Percentiles rank a stretch among this genome's conserved stretches.
Evolutionary conservation across 2,888 invertebrate genomes (phyloP).

Genomic region (Caenorhabditis doughertyi): DNA sequence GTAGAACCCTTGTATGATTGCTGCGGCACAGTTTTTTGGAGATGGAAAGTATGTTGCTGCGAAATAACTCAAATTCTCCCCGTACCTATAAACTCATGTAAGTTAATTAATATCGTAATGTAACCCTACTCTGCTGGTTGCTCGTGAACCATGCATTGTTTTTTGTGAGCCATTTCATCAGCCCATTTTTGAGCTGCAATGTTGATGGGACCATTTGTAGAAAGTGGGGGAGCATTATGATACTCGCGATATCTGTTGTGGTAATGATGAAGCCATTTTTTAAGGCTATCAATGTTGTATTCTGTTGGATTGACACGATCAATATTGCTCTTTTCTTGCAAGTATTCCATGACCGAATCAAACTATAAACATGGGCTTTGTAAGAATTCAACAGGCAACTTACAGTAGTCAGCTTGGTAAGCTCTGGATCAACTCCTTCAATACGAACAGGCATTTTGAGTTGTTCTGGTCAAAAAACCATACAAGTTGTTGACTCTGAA

Average conservation of each 20-base stretch:
- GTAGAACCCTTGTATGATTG: conserved; percentile 75
- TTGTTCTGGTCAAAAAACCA: background rate
- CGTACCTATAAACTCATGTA: conserved; percentile 66
- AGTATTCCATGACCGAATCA: conserved; percentile 4
- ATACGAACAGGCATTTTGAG: conserved; percentile 3
- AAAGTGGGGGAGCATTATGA: conserved; percentile 69
- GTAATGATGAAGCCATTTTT: conserved; percentile 44
- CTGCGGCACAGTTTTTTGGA: conserved; percentile 72
- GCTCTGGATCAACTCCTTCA: conserved; percentile 13
- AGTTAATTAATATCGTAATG: background rate
- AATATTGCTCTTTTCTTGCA: conserved; percentile 27
- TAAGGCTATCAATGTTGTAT: conserved; percentile 37
- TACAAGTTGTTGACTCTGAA: background rate
- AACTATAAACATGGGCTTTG: background rate
- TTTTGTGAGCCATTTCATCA: conserved; percentile 67
- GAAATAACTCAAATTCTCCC: conserved; percentile 78
- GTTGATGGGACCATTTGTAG: conserved; percentile 65
- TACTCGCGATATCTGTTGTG: conserved; percentile 74
- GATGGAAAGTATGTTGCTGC: conserved; percentile 63
- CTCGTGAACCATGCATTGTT: conserved; percentile 74
- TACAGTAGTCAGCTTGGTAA: conserved; percentile 8
- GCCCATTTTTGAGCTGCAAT: conserved; percentile 75
- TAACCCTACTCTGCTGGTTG: conserved; percentile 66
- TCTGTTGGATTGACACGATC: conserved; percentile 45
- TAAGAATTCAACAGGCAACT: background rate